These are phyloP conservation scores for Dromococcyx pavoninus DNA, from an alignment of 2,797 vertebrate genomes.

Conservation along the genomic window DNA sequence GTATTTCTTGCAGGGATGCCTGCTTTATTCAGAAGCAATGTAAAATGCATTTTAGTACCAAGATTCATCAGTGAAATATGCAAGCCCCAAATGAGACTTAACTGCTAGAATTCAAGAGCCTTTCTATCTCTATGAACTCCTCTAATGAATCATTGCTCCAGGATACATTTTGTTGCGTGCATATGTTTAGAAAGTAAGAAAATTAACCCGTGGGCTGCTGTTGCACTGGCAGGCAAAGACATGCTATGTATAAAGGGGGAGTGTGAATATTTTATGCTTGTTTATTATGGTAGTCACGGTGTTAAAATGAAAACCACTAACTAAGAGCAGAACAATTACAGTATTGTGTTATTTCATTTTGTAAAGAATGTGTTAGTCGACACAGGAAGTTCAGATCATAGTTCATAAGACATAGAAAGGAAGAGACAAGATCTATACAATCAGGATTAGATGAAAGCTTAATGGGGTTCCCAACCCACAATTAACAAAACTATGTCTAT, in stretches of 20 bases:
- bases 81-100: neutral
- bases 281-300: conserved; percentile 7
- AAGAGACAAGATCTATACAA: neutral
- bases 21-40: neutral
- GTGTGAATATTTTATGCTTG: neutral
- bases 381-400: neutral
- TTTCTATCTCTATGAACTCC: conserved; percentile 22
- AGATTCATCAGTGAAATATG: conserved; percentile 6
- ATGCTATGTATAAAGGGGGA: neutral
- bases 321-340: conserved; percentile 42
- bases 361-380: neutral
- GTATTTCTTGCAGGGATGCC: neutral
- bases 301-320: conserved; percentile 47
- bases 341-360: neutral
- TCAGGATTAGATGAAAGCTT: neutral
- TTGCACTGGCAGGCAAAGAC: neutral
- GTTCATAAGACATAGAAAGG: neutral
- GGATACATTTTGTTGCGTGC: neutral
- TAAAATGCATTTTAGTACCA: neutral
- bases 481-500: neutral
- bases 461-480: neutral
- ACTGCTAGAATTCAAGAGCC: conserved; percentile 18
- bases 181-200: conserved; percentile 17
- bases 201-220: conserved; percentile 1
- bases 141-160: conserved; percentile 29